Percentiles rank a stretch among this genome's conserved stretches.
Conservation (phyloP, 92 coral and sea anemone genomes). For the Paramuricea clavata region DNA sequence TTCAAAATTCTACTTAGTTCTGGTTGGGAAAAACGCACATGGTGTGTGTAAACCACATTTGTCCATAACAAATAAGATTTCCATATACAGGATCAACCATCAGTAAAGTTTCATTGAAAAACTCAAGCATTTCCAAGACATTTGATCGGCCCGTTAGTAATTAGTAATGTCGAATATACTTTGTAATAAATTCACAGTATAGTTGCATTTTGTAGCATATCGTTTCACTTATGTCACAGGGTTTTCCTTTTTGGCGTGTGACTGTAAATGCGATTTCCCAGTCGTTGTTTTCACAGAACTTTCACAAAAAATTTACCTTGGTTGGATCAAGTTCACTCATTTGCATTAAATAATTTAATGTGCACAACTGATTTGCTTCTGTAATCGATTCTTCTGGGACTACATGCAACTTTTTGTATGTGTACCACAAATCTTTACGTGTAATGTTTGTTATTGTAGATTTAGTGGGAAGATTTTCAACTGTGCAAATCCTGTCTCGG, state of each 20-base stretch:
- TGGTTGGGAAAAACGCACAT: neutral
- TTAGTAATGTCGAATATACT: constrained; percentile 9
- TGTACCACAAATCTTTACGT: neutral
- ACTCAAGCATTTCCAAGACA: neutral
- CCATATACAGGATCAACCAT: neutral
- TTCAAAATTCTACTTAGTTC: neutral
- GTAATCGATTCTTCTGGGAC: neutral
- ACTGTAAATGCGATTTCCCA: constrained; percentile 41
- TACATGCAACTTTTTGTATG: neutral
- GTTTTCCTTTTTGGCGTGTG: constrained; percentile 8
- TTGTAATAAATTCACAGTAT: constrained; percentile 32
- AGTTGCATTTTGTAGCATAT: constrained; percentile 41
- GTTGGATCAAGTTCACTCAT: constrained; percentile 20
- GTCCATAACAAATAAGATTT: neutral
- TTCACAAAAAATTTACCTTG: constrained; percentile 45
- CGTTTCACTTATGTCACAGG: constrained; percentile 44
- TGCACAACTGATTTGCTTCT: neutral
- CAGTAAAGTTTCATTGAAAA: no score
- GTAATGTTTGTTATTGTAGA: neutral
- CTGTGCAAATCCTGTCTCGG: neutral
- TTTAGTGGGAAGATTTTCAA: neutral
- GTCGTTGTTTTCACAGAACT: constrained; percentile 41
- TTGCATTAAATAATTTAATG: neutral
- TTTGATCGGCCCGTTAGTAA: neutral
- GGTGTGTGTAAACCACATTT: constrained; percentile 6